Conservation (phyloP, 1,140 invertebrate genomes). For the Arctopsyche grandis region DNA sequence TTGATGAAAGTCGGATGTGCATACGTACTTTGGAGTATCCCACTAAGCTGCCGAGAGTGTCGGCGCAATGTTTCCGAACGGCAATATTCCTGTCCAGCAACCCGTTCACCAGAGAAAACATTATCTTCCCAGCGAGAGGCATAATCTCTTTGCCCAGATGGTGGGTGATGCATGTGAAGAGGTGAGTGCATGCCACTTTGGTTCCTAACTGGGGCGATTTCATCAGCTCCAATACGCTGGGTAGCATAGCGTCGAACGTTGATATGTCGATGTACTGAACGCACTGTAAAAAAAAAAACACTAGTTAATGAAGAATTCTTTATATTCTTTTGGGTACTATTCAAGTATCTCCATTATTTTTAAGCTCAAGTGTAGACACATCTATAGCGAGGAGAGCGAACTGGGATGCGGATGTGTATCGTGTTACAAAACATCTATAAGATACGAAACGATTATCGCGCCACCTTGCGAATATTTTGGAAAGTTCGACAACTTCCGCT, state of each 20-base stretch:
- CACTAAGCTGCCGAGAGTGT: constrained; percentile 86
- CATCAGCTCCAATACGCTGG: constrained; percentile 83
- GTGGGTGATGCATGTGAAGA: constrained; percentile 79
- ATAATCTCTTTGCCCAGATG: constrained; percentile 66
- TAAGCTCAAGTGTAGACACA: too few species aligned
- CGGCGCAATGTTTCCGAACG: constrained; percentile 84
- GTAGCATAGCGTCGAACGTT: constrained; percentile 81
- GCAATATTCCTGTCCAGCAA: constrained; percentile 84
- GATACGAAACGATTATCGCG: too few species aligned
- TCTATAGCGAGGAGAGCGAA: too few species aligned
- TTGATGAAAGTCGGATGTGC: too few species aligned
- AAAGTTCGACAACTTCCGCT: too few species aligned
- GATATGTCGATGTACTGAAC: constrained; percentile 83
- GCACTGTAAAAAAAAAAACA: constrained; percentile 72
- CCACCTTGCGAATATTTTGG: too few species aligned
- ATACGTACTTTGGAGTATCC: constrained; percentile 82
- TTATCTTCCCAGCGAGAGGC: constrained; percentile 78
- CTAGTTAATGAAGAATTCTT: too few species aligned
- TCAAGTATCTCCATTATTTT: too few species aligned
- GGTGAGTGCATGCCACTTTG: constrained; percentile 86
- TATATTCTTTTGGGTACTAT: background rate
- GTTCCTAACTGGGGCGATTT: constrained; percentile 85
- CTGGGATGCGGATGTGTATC: too few species aligned
- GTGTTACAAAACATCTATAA: too few species aligned
- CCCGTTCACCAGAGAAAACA: constrained; percentile 80